These are phyloP conservation scores for Hippoglossus hippoglossus DNA, from an alignment of 2,797 vertebrate species.

Conservation along the genomic window DNA sequence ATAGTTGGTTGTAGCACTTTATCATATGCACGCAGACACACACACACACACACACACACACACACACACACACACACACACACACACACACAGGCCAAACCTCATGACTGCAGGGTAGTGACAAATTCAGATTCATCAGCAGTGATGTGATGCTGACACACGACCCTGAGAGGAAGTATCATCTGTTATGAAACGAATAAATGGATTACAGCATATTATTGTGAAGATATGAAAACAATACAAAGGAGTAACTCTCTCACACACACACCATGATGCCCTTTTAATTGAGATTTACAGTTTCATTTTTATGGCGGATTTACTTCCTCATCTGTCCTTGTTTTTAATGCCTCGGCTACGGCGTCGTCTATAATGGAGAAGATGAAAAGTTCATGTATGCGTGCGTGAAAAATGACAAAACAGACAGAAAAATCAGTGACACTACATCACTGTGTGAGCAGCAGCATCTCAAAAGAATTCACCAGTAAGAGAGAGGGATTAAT, in stretches of 20 bases:
- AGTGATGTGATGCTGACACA: constrained; percentile 7
- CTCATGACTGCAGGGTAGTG: constrained; percentile 5
- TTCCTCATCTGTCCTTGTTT: neutral
- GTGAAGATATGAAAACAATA: constrained; percentile 28
- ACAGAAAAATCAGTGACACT: too few species aligned
- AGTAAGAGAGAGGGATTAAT: constrained; percentile 18
- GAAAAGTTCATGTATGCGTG: neutral
- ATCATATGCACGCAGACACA: too few species aligned
- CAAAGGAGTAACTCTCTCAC: constrained; percentile 10
- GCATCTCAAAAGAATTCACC: constrained; percentile 41
- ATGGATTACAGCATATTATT: constrained; percentile 5
- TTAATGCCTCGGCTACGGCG: constrained; percentile 17
- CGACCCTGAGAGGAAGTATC: neutral
- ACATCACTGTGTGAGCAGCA: too few species aligned
- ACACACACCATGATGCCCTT: constrained; percentile 17
- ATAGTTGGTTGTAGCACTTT: too few species aligned
- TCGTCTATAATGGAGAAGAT: constrained; percentile 30
- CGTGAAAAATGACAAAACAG: constrained; percentile 41
- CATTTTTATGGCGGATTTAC: constrained; percentile 13
- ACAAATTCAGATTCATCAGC: constrained; percentile 11
- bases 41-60: too few species aligned
- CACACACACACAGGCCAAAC: neutral
- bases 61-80: too few species aligned
- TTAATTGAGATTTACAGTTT: constrained; percentile 40
- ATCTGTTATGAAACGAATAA: constrained; percentile 24